These are phyloP conservation scores for Balearica regulorum DNA, from an alignment of 2,797 vertebrate species.

Conservation along the genomic window DNA sequence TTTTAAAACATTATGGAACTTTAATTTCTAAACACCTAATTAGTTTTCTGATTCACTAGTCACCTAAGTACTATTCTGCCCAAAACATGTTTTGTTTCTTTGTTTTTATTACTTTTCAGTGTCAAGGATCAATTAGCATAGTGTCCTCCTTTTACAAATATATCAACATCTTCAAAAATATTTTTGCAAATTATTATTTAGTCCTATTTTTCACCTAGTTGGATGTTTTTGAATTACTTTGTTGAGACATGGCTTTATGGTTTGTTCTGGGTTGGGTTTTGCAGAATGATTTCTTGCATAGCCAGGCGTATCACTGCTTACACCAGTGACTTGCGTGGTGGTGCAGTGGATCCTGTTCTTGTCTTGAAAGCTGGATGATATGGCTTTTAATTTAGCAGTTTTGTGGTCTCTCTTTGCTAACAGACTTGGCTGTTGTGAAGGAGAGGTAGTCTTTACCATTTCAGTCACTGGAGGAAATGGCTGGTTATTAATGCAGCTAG, in stretches of 20 bases:
- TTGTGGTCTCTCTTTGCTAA: neutral
- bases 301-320: rapidly evolving
- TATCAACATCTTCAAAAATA: neutral
- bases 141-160: neutral
- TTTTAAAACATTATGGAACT: neutral
- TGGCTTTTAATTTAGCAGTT: neutral
- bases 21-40: neutral
- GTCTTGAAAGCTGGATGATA: neutral
- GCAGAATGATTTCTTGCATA: neutral
- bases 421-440: neutral
- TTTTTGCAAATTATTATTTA: neutral
- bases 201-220: neutral
- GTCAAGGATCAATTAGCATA: neutral
- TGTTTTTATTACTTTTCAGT: neutral
- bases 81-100: neutral
- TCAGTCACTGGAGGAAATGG: neutral
- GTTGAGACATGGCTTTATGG: neutral
- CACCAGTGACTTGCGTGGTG: neutral
- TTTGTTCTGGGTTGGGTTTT: neutral
- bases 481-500: neutral
- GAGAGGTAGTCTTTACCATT: neutral
- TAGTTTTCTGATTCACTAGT: neutral
- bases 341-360: rapidly evolving
- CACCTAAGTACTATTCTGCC: neutral
- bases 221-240: neutral